Conservation (phyloP, 2,113 vertebrate genomes). For the Pedetes capensis region DNA sequence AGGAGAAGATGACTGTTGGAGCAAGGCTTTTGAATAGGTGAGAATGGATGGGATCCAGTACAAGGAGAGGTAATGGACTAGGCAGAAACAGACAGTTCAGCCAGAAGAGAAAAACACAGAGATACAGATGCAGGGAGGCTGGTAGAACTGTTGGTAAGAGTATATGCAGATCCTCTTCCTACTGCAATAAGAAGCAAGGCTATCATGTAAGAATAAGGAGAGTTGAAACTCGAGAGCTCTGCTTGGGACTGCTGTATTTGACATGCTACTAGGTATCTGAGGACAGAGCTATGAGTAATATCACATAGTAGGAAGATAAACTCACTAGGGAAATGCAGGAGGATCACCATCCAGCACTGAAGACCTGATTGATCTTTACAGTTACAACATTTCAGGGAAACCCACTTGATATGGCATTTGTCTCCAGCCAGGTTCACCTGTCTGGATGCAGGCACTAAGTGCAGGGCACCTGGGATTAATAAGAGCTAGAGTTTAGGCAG, state of each 20-base stretch:
- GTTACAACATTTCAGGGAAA: not conserved
- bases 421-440: not conserved
- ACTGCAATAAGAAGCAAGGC: not conserved
- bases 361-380: not conserved
- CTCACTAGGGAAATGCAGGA: not conserved
- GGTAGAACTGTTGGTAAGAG: not conserved
- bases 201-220: not conserved
- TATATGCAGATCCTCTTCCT: not conserved
- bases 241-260: not conserved
- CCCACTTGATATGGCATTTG: not conserved
- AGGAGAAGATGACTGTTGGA: not conserved
- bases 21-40: not conserved
- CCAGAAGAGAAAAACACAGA: not conserved
- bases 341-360: not conserved
- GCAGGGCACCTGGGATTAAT: not conserved
- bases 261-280: not conserved
- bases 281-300: too few relatives aligned
- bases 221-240: not conserved
- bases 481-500: not conserved
- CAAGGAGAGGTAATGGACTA: not conserved
- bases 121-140: not conserved
- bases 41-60: too few relatives aligned
- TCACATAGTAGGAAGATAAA: not conserved
- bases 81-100: not conserved
- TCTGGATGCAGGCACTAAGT: not conserved